A percentile compares a stretch with the other conserved stretches of the same genome.
Conservation (phyloP, 2,888 invertebrate genomes). For the Hoplodrina blanda region DNA sequence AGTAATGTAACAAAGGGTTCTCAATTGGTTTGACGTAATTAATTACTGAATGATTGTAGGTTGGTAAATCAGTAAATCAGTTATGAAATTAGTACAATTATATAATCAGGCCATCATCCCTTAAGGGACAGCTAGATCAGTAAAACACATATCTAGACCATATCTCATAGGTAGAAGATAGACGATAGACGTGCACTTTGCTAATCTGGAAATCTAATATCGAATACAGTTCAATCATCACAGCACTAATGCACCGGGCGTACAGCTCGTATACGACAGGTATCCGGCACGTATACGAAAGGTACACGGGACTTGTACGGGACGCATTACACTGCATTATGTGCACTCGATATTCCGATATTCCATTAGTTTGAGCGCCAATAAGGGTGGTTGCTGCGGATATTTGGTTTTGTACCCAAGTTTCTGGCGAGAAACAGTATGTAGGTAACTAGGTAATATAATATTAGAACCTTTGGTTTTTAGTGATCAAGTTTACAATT, state of each 20-base stretch:
- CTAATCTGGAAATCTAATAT: conserved; percentile 54
- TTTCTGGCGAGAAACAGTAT: background rate
- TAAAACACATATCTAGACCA: no score
- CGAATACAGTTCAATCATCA: conserved; percentile 51
- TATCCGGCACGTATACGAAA: conserved; percentile 19
- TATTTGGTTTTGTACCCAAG: background rate
- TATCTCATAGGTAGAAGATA: conserved; percentile 17
- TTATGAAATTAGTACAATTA: no score
- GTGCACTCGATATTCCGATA: conserved; percentile 50
- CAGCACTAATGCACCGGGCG: conserved; percentile 56
- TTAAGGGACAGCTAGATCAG: no score
- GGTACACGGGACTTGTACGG: conserved; percentile 12
- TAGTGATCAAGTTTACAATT: no score
- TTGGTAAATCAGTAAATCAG: no score
- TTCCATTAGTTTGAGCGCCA: conserved; percentile 54
- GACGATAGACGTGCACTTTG: conserved; percentile 10
- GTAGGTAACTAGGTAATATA: background rate
- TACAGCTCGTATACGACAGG: conserved; percentile 17
- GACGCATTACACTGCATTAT: conserved; percentile 57
- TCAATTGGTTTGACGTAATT: no score
- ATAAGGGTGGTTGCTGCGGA: conserved; percentile 17
- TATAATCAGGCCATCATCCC: no score
- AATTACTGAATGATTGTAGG: no score
- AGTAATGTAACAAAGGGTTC: no score
- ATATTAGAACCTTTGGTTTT: no score